Evolutionary conservation across 2,113 vertebrate species (phyloP).

Genomic region (Puma concolor): DNA sequence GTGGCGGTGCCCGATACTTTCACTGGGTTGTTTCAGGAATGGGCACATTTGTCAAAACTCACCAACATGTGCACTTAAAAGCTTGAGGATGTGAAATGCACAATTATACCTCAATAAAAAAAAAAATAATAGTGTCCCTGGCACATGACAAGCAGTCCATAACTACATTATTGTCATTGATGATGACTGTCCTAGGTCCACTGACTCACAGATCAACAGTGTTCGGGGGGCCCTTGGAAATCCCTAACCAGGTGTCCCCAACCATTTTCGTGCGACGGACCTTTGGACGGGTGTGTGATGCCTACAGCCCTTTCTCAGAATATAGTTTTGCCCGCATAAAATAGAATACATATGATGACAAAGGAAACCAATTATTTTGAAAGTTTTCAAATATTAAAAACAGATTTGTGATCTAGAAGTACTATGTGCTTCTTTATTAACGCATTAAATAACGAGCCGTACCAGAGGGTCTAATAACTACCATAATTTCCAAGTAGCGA

Average conservation of each 20-base stretch:
- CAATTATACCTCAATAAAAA: not conserved
- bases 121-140: fast-evolving
- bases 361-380: constrained; percentile 37
- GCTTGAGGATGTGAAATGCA: fast-evolving
- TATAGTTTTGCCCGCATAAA: not conserved
- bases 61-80: fast-evolving
- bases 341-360: not conserved
- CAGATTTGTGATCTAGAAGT: constrained; percentile 54
- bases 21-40: not conserved
- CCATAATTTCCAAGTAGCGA: not conserved
- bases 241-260: fast-evolving
- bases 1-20: fast-evolving
- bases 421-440: constrained; percentile 62
- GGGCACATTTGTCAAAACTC: not conserved
- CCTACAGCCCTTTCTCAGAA: not conserved
- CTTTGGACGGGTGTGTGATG: not conserved
- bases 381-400: constrained; percentile 76
- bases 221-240: not conserved
- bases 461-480: not conserved
- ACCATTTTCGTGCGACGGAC: fast-evolving
- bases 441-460: constrained; percentile 62
- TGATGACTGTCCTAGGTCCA: fast-evolving
- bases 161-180: fast-evolving
- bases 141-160: fast-evolving
- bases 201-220: not conserved